Percentiles rank a stretch among this genome's conserved stretches.
Conservation (phyloP, 2,113 vertebrate species). For the Zosterops japonicus region DNA sequence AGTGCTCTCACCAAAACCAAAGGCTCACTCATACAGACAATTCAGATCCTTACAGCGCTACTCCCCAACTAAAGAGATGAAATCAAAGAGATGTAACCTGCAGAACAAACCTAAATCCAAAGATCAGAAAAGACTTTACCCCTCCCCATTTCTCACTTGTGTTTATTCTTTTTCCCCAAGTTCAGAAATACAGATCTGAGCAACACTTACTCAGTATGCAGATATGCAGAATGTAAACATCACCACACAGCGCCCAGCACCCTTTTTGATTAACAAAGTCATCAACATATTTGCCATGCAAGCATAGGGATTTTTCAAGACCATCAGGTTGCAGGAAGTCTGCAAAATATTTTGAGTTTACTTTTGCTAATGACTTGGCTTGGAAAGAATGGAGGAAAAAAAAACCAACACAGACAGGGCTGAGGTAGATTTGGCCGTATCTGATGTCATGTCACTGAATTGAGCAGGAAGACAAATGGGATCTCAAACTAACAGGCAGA, state of each 20-base stretch:
- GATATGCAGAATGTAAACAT: slow-evolving; percentile 1
- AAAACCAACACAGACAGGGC: background rate
- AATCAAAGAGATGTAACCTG: background rate
- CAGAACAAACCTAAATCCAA: background rate
- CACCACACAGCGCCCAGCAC: background rate
- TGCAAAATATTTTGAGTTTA: background rate
- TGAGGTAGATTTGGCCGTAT: slow-evolving; percentile 57
- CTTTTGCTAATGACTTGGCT: background rate
- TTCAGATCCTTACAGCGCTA: background rate
- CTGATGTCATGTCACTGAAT: background rate
- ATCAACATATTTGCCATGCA: slow-evolving; percentile 1
- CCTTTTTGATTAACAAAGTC: background rate
- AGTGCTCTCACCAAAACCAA: background rate
- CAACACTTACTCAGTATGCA: background rate
- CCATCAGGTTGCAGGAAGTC: background rate
- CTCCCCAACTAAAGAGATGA: background rate
- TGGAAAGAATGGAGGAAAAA: background rate
- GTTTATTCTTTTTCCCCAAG: background rate
- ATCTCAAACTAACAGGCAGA: background rate
- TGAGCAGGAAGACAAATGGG: background rate
- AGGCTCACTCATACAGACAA: background rate
- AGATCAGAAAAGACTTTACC: background rate
- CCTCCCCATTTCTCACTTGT: background rate
- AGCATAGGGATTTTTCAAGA: background rate
- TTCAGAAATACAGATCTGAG: background rate